phyloP scores from a whole-genome alignment of 30 jellyfish, hydroid and myxozoan genomes.

The Pseudorhiza aurosa region DNA sequence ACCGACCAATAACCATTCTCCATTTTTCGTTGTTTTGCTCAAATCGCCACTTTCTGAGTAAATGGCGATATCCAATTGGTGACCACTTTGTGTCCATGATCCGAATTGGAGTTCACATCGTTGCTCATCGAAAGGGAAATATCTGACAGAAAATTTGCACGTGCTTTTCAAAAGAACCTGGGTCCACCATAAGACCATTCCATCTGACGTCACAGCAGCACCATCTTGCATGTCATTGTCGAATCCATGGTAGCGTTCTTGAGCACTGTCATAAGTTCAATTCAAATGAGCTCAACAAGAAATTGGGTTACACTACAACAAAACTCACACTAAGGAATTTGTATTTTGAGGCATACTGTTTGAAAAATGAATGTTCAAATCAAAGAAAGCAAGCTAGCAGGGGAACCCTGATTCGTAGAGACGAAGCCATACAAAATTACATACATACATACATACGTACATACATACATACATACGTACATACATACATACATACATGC shows the following conservation, averaged over 20 bases:
- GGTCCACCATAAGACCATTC: conserved; percentile 43
- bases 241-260: conserved; percentile 63
- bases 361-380: too few relatives aligned
- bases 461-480: too few relatives aligned
- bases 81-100: conserved; percentile 73
- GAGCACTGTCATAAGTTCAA: too few relatives aligned
- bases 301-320: too few relatives aligned
- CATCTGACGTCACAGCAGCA: conserved; percentile 37
- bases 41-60: conserved; percentile 43
- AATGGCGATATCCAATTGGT: conserved; percentile 28
- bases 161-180: conserved; percentile 57
- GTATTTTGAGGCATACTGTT: too few relatives aligned
- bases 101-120: conserved; percentile 57
- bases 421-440: too few relatives aligned
- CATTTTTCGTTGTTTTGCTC: conserved; percentile 31
- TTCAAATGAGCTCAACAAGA: too few relatives aligned
- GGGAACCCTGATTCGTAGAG: too few relatives aligned
- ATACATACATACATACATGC: too few relatives aligned
- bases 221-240: conserved; percentile 52
- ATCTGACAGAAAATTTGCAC: conserved; percentile 49
- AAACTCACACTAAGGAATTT: too few relatives aligned
- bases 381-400: too few relatives aligned
- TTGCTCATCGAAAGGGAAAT: conserved; percentile 78
- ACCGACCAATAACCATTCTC: conserved; percentile 62
- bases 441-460: too few relatives aligned